Evolutionary conservation across 2,113 vertebrate species (phyloP).

Genomic region (Rhipidura dahli): DNA sequence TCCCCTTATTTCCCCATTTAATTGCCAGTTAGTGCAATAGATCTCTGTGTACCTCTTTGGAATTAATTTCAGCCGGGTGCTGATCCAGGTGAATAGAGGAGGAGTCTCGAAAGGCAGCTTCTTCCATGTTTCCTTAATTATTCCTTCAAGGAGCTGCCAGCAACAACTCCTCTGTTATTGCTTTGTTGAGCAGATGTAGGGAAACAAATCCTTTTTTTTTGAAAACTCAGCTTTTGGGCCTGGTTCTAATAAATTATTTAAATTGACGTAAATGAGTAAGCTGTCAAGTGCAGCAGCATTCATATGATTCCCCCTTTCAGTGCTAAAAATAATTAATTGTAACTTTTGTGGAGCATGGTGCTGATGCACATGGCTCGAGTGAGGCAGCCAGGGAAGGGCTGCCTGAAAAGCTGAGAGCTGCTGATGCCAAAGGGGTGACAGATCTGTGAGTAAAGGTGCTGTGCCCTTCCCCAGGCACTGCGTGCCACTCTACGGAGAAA

Average conservation of each 20-base stretch:
- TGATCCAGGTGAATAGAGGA: background rate
- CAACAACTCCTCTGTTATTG: background rate
- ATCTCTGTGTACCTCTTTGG: background rate
- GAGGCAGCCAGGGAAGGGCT: background rate
- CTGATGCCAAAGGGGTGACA: background rate
- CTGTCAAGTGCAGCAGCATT: background rate
- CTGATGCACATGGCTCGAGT: background rate
- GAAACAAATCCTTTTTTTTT: background rate
- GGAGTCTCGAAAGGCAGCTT: background rate
- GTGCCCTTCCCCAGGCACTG: background rate
- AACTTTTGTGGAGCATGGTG: background rate
- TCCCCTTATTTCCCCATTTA: background rate
- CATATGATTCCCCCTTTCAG: background rate
- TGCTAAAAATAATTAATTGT: background rate
- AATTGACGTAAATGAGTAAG: background rate
- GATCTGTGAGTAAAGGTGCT: background rate
- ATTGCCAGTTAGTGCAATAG: conserved; percentile 5
- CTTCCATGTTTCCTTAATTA: background rate
- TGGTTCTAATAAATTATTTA: background rate
- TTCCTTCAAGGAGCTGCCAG: background rate
- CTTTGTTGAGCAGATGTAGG: background rate
- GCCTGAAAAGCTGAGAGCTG: background rate
- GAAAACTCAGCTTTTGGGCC: background rate
- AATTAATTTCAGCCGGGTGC: background rate
- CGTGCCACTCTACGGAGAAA: background rate